A percentile compares a stretch with the other conserved stretches of the same genome.
Evolutionary conservation across 2,888 invertebrate species (phyloP).

Genomic region (Phortica okadai): DNA sequence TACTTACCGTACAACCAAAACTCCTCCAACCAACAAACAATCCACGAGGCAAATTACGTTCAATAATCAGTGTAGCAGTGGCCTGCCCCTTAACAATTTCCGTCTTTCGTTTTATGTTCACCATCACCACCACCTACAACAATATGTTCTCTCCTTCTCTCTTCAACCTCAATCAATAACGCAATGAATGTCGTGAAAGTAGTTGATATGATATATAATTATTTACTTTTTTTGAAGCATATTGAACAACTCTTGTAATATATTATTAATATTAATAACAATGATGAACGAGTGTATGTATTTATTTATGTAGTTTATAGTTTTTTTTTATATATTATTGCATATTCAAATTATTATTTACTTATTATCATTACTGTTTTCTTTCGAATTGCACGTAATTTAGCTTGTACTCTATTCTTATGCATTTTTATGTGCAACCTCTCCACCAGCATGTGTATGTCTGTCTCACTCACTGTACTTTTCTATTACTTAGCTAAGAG

Average conservation of each 20-base stretch:
- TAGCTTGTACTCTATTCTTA: slow-evolving; percentile 36
- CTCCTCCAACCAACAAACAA: not conserved
- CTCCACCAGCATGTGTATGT: slow-evolving; percentile 9
- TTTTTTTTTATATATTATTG: slow-evolving; percentile 30
- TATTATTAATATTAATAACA: not conserved
- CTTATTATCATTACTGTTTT: not conserved
- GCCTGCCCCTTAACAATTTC: not conserved
- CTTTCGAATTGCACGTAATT: not conserved
- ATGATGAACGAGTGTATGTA: not conserved
- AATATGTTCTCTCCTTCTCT: not conserved
- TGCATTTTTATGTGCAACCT: slow-evolving; percentile 2
- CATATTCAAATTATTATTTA: slow-evolving; percentile 18
- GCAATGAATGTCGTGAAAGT: not conserved
- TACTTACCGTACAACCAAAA: slow-evolving; percentile 16
- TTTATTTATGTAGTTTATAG: not conserved
- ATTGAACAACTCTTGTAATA: not conserved
- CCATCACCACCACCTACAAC: not conserved
- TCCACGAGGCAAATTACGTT: not conserved
- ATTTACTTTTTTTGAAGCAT: not conserved
- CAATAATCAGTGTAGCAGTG: not conserved
- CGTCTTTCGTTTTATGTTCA: not conserved
- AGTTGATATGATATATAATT: not conserved
- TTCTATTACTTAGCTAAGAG: not conserved
- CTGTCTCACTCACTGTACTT: not conserved
- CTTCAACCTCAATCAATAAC: not conserved